A percentile compares a stretch with the other conserved stretches of the same genome.
Evolutionary conservation across 1,140 invertebrate genomes (phyloP).

Genomic region (Ganaspis sp.): DNA sequence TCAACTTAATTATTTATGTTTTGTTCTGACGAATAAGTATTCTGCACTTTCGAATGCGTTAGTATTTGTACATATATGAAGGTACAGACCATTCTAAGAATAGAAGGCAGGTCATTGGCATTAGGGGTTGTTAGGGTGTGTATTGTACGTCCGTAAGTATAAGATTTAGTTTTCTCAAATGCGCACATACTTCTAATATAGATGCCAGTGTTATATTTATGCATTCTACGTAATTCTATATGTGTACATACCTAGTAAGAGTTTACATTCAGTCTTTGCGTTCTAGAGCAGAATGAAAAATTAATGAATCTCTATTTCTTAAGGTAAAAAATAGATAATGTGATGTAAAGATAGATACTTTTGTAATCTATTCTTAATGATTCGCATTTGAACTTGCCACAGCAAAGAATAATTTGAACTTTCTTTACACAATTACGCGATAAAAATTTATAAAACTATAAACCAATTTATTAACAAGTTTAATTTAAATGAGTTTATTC

Average conservation of each 20-base stretch:
- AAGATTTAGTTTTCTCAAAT: conserved; percentile 24
- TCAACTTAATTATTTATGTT: conserved; percentile 14
- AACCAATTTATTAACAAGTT: background rate
- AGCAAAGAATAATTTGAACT: background rate
- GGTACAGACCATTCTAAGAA: conserved; percentile 57
- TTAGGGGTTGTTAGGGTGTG: conserved; percentile 62
- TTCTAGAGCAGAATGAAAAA: conserved; percentile 3
- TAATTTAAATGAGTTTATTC: background rate
- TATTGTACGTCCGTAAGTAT: conserved; percentile 20
- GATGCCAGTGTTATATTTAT: conserved; percentile 7
- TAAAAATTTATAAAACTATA: background rate
- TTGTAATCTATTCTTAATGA: background rate
- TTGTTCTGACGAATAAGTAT: background rate
- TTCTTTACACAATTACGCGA: background rate
- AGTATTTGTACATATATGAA: background rate
- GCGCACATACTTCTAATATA: conserved; percentile 22
- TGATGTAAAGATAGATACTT: background rate
- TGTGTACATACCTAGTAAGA: background rate
- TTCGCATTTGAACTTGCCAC: background rate
- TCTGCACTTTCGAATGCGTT: background rate
- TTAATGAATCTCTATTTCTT: conserved; percentile 12
- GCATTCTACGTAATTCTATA: conserved; percentile 14
- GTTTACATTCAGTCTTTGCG: background rate
- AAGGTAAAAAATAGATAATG: background rate
- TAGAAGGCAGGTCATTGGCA: conserved; percentile 68